Evolutionary conservation across 1,140 invertebrate genomes (phyloP).

Genomic region (Heliothis virescens): DNA sequence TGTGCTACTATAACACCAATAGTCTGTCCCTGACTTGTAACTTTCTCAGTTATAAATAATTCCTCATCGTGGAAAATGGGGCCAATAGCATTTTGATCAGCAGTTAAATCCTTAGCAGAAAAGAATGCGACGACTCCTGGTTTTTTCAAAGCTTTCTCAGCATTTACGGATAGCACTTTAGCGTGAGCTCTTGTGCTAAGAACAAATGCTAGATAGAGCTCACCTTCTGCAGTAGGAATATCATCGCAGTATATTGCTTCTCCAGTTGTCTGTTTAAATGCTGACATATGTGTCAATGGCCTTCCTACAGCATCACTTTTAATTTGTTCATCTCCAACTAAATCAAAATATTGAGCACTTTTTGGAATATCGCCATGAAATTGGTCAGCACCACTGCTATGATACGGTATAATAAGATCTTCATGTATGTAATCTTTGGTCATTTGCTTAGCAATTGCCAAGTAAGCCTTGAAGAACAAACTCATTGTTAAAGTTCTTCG

Average conservation of each 20-base stretch:
- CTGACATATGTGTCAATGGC: constrained; percentile 94
- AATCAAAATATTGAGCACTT: constrained; percentile 94
- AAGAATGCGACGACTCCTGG: constrained; percentile 93
- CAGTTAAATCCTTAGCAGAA: constrained; percentile 90
- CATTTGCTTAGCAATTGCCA: constrained; percentile 90
- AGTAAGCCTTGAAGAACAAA: constrained; percentile 96
- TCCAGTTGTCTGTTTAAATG: constrained; percentile 95
- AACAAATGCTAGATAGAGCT: constrained; percentile 93
- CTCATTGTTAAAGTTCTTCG: constrained; percentile 93
- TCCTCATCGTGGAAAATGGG: constrained; percentile 92
- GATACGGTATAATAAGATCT: constrained; percentile 80
- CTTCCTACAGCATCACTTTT: constrained; percentile 92
- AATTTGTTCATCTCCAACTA: constrained; percentile 89
- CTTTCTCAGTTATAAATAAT: constrained; percentile 90
- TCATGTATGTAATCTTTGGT: constrained; percentile 80
- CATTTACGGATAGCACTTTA: constrained; percentile 91
- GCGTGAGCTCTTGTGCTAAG: constrained; percentile 94
- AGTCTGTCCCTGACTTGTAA: constrained; percentile 92
- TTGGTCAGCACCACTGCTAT: constrained; percentile 87
- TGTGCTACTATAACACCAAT: constrained; percentile 92
- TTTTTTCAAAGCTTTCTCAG: constrained; percentile 89
- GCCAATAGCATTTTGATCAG: constrained; percentile 89
- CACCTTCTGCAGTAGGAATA: constrained; percentile 91
- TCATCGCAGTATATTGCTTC: constrained; percentile 98
- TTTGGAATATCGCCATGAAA: constrained; percentile 89